Conservation (phyloP, 2,797 vertebrate genomes). For the Brotula barbata region DNA sequence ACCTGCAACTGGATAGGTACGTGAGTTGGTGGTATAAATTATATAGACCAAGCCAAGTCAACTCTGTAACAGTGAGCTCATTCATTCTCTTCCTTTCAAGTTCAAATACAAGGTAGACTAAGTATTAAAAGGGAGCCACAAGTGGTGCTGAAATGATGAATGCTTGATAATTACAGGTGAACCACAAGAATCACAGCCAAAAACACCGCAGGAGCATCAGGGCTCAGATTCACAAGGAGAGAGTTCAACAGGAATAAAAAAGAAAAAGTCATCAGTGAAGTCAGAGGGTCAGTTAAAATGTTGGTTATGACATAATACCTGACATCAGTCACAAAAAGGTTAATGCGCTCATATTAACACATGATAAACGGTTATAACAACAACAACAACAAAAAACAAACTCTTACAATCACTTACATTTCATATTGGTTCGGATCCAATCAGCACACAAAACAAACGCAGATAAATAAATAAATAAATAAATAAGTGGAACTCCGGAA, state of each 20-base stretch:
- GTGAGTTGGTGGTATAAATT: slow-evolving; percentile 70
- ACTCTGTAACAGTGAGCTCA: slow-evolving; percentile 74
- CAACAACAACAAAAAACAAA: slow-evolving; percentile 12
- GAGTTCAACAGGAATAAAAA: slow-evolving; percentile 17
- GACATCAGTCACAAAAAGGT: slow-evolving; percentile 1
- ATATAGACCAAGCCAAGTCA: slow-evolving; percentile 68
- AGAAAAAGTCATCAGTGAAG: background rate
- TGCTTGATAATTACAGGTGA: slow-evolving; percentile 79
- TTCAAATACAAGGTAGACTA: slow-evolving; percentile 76
- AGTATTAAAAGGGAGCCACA: slow-evolving; percentile 74
- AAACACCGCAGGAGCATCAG: slow-evolving; percentile 59
- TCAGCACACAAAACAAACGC: slow-evolving; percentile 42
- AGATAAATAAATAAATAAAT: slow-evolving; percentile 74
- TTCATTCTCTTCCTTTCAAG: slow-evolving; percentile 77
- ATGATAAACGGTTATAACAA: slow-evolving; percentile 18
- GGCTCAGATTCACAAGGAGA: slow-evolving; percentile 23
- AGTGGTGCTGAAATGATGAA: slow-evolving; percentile 74
- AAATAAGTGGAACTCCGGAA: slow-evolving; percentile 77
- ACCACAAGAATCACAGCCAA: slow-evolving; percentile 70
- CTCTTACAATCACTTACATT: slow-evolving; percentile 78
- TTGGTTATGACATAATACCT: background rate
- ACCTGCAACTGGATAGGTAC: slow-evolving; percentile 77
- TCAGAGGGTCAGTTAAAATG: background rate
- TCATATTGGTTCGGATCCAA: slow-evolving; percentile 81
- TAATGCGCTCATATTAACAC: background rate